These are phyloP conservation scores for Melanotaenia maccullochi DNA, from an alignment of 2,797 vertebrate species.

Conservation along the genomic window DNA sequence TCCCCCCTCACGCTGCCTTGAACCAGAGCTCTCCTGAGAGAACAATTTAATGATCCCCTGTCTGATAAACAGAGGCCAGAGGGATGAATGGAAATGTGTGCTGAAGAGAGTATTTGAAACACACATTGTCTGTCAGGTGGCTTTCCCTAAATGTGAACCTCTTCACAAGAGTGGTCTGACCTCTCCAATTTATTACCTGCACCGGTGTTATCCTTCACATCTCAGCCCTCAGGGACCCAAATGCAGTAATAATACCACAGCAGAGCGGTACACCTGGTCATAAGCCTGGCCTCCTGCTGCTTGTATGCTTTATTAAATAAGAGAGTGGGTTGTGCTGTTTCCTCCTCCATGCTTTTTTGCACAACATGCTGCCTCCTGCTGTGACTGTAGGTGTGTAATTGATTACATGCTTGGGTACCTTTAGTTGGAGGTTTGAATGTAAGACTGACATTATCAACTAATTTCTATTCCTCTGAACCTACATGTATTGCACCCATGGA, in stretches of 20 bases:
- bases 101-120: slow-evolving; percentile 52
- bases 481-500: not conserved
- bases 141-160: slow-evolving; percentile 56
- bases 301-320: slow-evolving; percentile 50
- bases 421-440: slow-evolving; percentile 3
- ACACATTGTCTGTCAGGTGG: slow-evolving; percentile 61
- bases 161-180: slow-evolving; percentile 68
- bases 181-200: slow-evolving; percentile 71
- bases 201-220: slow-evolving; percentile 60
- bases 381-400: slow-evolving; percentile 14
- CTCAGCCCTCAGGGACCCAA: slow-evolving; percentile 54
- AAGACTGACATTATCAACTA: not conserved
- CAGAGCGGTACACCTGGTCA: slow-evolving; percentile 14
- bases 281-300: slow-evolving; percentile 26
- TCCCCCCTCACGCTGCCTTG: slow-evolving; percentile 37
- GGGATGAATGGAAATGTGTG: slow-evolving; percentile 55
- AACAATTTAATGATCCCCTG: slow-evolving; percentile 64
- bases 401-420: slow-evolving; percentile 18
- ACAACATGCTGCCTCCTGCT: slow-evolving; percentile 19
- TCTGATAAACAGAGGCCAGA: slow-evolving; percentile 51
- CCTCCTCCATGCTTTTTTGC: slow-evolving; percentile 23
- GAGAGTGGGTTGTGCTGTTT: slow-evolving; percentile 15
- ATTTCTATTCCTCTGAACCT: slow-evolving; percentile 1
- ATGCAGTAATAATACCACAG: slow-evolving; percentile 57
- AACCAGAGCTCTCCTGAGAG: slow-evolving; percentile 57